Percentiles rank a stretch among this genome's conserved stretches.
Evolutionary conservation across 2,888 invertebrate genomes (phyloP).

Genomic region (Diaperis boleti): DNA sequence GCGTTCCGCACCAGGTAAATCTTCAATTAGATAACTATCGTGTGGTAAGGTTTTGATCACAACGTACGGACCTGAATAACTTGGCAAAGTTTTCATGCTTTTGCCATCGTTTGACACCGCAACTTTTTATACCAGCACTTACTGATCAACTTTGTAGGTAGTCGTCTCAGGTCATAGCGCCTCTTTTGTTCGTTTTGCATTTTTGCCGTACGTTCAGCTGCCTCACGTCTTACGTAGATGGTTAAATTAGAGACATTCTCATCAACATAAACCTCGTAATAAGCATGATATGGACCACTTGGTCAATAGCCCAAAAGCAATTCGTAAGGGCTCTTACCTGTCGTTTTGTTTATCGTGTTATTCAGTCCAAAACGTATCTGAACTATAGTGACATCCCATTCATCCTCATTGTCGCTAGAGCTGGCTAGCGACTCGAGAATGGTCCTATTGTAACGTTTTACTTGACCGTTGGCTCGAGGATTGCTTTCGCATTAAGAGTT

Average conservation of each 20-base stretch:
- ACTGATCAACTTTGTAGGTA: neutral
- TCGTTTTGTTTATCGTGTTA: too few relatives aligned
- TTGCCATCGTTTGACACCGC: neutral
- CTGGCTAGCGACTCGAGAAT: constrained; percentile 7
- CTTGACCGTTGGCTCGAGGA: constrained; percentile 42
- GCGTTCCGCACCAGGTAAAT: neutral
- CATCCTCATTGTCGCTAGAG: neutral
- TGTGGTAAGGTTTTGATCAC: neutral
- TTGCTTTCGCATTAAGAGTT: constrained; percentile 33
- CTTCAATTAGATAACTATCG: constrained; percentile 1
- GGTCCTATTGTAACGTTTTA: constrained; percentile 37
- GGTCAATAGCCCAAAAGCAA: neutral
- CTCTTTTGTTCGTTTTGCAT: neutral
- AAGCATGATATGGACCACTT: neutral
- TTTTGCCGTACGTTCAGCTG: neutral
- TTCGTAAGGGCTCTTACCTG: neutral
- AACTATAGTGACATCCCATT: constrained; percentile 4
- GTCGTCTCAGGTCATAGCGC: neutral
- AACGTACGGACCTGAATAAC: neutral
- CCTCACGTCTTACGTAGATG: neutral
- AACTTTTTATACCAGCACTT: neutral
- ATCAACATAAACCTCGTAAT: neutral
- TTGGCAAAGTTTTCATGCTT: neutral
- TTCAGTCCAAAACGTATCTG: too few relatives aligned
- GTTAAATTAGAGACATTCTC: neutral